These are phyloP conservation scores for Drosophila ohnishii DNA, from an alignment of 1,140 invertebrate species.

Conservation along the genomic window DNA sequence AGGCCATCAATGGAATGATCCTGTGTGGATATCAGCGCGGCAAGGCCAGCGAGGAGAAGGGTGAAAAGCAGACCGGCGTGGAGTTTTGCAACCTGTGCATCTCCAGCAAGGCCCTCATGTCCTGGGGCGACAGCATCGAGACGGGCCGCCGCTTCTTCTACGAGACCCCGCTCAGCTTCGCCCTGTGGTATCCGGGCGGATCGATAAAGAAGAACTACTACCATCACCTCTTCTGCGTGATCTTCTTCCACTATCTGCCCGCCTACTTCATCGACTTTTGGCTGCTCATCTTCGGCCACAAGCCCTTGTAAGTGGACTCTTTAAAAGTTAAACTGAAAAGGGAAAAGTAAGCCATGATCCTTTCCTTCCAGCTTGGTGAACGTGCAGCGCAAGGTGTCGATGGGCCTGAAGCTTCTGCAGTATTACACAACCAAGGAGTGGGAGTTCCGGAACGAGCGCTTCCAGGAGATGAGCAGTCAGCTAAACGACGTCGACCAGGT, in stretches of 20 bases:
- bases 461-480: conserved; percentile 85
- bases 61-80: conserved; percentile 59
- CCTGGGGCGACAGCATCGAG: conserved; percentile 91
- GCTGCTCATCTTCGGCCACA: conserved; percentile 87
- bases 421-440: conserved; percentile 95
- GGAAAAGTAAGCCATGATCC: not conserved
- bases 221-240: conserved; percentile 87
- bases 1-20: conserved; percentile 91
- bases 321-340: not conserved
- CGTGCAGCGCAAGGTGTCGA: conserved; percentile 86
- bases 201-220: conserved; percentile 88
- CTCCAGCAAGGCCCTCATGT: conserved; percentile 86
- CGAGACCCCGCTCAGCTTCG: conserved; percentile 87
- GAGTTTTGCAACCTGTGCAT: conserved; percentile 86
- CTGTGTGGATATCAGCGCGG: conserved; percentile 87
- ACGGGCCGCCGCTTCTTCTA: conserved; percentile 86
- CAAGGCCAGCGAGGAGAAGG: conserved; percentile 77
- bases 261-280: conserved; percentile 91
- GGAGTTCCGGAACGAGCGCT: conserved; percentile 90
- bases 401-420: conserved; percentile 88
- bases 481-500: conserved; percentile 86
- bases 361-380: conserved; percentile 85
- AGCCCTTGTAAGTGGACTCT: conserved; percentile 88
- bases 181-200: conserved; percentile 92
- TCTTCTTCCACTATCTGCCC: conserved; percentile 91